Percentiles rank a stretch among this genome's conserved stretches.
phyloP scores from a whole-genome alignment of 2,888 invertebrate genomes.

The Sarcophaga rosellei region DNA sequence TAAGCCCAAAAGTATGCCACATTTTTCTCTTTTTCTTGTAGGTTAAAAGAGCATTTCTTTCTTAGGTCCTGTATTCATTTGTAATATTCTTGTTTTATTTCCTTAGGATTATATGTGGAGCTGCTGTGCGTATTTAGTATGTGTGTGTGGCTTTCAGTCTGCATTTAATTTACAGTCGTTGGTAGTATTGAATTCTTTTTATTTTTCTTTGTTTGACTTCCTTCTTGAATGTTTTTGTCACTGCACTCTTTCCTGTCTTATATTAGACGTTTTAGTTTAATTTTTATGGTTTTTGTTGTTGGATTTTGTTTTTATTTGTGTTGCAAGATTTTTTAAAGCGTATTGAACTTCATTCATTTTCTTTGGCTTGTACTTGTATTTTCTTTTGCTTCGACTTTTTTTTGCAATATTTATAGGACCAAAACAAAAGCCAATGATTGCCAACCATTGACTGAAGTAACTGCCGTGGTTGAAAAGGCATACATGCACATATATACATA shows the following conservation, averaged over 20 bases:
- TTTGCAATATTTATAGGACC: slow-evolving; percentile 19
- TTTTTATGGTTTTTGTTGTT: not conserved
- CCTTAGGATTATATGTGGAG: not conserved
- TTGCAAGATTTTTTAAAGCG: slow-evolving; percentile 34
- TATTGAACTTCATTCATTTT: slow-evolving; percentile 40
- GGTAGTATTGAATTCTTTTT: slow-evolving; percentile 18
- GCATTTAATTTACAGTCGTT: slow-evolving; percentile 55
- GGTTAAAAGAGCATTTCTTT: not conserved
- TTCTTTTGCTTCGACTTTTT: slow-evolving; percentile 7
- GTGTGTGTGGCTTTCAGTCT: slow-evolving; percentile 21
- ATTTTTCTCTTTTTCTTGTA: not conserved
- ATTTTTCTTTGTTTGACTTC: slow-evolving; percentile 21
- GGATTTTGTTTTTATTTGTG: not conserved
- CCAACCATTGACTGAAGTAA: slow-evolving; percentile 45
- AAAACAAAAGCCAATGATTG: slow-evolving; percentile 61
- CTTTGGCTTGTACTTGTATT: slow-evolving; percentile 13
- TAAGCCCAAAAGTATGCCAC: slow-evolving; percentile 6
- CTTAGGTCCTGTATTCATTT: not conserved
- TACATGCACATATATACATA: too few relatives aligned
- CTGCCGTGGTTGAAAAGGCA: slow-evolving; percentile 19
- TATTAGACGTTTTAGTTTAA: slow-evolving; percentile 30
- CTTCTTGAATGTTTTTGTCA: slow-evolving; percentile 62
- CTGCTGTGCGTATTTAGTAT: not conserved
- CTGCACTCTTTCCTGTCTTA: slow-evolving; percentile 65
- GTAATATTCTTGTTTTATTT: not conserved